Evolutionary conservation across 1,140 invertebrate species (phyloP).

Genomic region (Diorhabda sublineata): DNA sequence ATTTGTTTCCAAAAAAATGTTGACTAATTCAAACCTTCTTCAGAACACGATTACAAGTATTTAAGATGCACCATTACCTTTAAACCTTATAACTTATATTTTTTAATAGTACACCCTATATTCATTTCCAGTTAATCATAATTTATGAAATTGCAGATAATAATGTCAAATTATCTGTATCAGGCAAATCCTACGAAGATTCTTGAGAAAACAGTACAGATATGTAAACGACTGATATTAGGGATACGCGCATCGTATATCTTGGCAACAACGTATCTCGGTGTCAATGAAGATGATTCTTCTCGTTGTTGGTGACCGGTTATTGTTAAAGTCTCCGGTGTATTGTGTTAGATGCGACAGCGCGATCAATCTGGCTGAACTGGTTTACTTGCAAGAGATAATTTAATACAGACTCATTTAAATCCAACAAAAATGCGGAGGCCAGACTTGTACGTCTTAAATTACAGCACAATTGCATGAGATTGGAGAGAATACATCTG

Average conservation of each 20-base stretch:
- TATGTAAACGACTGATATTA: no score
- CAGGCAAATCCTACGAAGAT: no score
- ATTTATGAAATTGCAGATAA: no score
- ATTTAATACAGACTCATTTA: constrained; percentile 43
- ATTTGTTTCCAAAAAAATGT: no score
- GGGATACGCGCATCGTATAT: neutral
- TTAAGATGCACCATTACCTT: no score
- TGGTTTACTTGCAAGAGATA: constrained; percentile 37
- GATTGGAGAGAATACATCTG: constrained; percentile 44
- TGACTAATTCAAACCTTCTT: no score
- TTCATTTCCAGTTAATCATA: no score
- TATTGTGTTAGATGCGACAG: constrained; percentile 29
- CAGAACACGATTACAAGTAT: no score
- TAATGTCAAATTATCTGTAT: no score
- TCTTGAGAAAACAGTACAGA: no score
- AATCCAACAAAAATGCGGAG: constrained; percentile 38
- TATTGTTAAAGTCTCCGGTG: constrained; percentile 25
- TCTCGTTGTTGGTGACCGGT: constrained; percentile 21
- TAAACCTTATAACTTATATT: no score
- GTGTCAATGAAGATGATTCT: constrained; percentile 19
- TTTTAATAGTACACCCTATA: no score
- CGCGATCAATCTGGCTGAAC: constrained; percentile 35
- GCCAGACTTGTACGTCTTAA: constrained; percentile 39
- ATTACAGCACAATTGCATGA: constrained; percentile 46
- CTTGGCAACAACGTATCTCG: neutral